Evolutionary conservation across 2,113 vertebrate species (phyloP).

Genomic region (Lichenostomus cassidix): DNA sequence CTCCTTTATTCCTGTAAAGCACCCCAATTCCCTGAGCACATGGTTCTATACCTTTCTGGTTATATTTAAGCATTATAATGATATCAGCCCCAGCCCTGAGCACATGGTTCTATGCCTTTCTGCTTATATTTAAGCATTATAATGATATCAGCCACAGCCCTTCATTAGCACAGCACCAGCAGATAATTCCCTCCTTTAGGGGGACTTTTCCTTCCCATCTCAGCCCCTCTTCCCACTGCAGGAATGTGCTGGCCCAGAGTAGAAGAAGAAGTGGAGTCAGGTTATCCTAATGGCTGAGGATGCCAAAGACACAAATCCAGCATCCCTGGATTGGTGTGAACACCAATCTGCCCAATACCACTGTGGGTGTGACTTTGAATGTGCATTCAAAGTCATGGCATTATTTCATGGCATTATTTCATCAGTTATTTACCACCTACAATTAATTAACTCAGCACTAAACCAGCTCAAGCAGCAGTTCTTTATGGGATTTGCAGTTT

Average conservation of each 20-base stretch:
- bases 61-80: not conserved
- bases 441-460: not conserved
- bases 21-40: not conserved
- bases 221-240: not conserved
- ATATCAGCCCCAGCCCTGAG: not conserved
- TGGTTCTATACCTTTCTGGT: not conserved
- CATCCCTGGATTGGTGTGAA: accelerated
- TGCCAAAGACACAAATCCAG: not conserved
- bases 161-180: not conserved
- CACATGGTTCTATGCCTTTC: not conserved
- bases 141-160: not conserved
- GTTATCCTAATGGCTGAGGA: not conserved
- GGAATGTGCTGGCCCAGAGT: not conserved
- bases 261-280: not conserved
- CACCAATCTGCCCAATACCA: accelerated
- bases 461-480: not conserved
- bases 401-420: too few relatives aligned
- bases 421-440: not conserved
- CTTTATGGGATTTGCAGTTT: not conserved
- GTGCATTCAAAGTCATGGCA: too few relatives aligned
- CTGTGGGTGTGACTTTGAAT: accelerated
- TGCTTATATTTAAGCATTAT: not conserved
- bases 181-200: not conserved
- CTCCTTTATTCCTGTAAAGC: not conserved
- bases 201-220: not conserved